Percentiles rank a stretch among this genome's conserved stretches.
Evolutionary conservation across 2,113 vertebrate genomes (phyloP).

Genomic region (Sturnus vulgaris): DNA sequence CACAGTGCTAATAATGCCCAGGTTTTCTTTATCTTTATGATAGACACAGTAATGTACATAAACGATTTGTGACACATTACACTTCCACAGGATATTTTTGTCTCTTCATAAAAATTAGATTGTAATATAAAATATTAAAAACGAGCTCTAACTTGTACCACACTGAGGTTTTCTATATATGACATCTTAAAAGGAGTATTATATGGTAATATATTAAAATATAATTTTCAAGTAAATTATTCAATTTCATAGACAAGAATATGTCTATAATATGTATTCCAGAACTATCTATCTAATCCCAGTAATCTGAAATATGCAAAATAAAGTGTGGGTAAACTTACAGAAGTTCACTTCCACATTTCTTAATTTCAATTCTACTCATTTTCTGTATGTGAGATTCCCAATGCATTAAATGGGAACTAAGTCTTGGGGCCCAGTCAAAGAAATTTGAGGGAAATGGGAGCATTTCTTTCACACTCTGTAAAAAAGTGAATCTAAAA

Average conservation of each 20-base stretch:
- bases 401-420: background rate
- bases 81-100: background rate
- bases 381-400: background rate
- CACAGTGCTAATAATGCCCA: constrained; percentile 30
- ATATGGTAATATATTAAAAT: constrained; percentile 44
- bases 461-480: background rate
- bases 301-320: constrained; percentile 26
- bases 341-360: background rate
- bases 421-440: background rate
- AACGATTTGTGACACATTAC: background rate
- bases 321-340: constrained; percentile 1
- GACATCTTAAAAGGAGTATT: constrained; percentile 13
- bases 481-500: background rate
- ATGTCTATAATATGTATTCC: background rate
- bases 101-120: constrained; percentile 48
- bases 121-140: constrained; percentile 51
- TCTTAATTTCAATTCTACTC: background rate
- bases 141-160: constrained; percentile 20
- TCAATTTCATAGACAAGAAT: constrained; percentile 7
- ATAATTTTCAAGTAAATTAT: constrained; percentile 33
- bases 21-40: background rate
- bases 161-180: background rate
- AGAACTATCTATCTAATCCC: constrained; percentile 17
- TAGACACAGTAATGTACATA: background rate
- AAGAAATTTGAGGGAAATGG: background rate